Conservation (phyloP, 2,113 vertebrate genomes). For the Zosterops hypoxanthus region DNA sequence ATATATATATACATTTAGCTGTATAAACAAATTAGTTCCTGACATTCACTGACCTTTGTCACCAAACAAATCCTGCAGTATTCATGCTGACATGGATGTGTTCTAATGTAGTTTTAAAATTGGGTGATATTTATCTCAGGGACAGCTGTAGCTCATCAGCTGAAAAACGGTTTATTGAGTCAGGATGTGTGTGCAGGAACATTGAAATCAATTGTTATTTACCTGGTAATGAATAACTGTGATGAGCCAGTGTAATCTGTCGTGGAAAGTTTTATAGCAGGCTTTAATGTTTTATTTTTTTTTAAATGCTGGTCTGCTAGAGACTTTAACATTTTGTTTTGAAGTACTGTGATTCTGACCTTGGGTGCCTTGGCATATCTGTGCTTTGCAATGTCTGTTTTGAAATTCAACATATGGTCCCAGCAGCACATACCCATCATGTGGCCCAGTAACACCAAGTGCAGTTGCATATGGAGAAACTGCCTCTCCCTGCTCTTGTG, state of each 20-base stretch:
- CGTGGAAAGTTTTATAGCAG: background rate
- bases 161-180: slow-evolving; percentile 41
- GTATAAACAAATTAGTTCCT: background rate
- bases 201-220: slow-evolving; percentile 41
- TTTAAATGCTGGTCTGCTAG: background rate
- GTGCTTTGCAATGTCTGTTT: background rate
- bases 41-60: background rate
- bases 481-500: background rate
- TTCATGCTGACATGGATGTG: background rate
- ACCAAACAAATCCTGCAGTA: background rate
- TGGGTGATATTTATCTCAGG: slow-evolving; percentile 15
- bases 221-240: slow-evolving; percentile 36
- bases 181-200: background rate
- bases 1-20: background rate
- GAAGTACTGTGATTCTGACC: background rate
- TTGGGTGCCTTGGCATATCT: background rate
- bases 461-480: background rate
- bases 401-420: background rate
- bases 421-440: background rate
- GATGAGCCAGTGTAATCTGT: background rate
- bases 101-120: background rate
- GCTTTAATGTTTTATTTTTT: background rate
- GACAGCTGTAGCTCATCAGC: slow-evolving; percentile 7
- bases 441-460: background rate
- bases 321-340: background rate